Evolutionary conservation across 1,140 invertebrate genomes (phyloP).

Genomic region (Nasonia giraulti): DNA sequence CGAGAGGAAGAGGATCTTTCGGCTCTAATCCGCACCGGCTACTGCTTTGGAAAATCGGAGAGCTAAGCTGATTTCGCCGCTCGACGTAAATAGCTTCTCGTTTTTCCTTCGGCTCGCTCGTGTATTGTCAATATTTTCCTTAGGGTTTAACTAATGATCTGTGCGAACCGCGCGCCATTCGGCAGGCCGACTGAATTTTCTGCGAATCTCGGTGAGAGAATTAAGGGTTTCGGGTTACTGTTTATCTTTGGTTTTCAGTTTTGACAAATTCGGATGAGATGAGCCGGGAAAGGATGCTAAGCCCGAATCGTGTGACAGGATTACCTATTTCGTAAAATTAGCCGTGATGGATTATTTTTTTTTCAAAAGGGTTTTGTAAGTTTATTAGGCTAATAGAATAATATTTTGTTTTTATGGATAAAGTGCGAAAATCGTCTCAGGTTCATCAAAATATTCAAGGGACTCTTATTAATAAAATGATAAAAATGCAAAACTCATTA

Average conservation of each 20-base stretch:
- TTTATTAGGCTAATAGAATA: too few species aligned
- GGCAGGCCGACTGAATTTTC: neutral
- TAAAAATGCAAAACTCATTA: too few species aligned
- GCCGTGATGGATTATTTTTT: too few species aligned
- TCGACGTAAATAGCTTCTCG: conserved; percentile 10
- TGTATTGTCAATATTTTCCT: conserved; percentile 25
- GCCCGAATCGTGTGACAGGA: too few species aligned
- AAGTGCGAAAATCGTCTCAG: too few species aligned
- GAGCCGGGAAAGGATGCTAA: neutral
- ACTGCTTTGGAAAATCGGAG: conserved; percentile 9
- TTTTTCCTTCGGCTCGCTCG: neutral
- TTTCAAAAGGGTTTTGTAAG: too few species aligned
- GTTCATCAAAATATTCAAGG: too few species aligned
- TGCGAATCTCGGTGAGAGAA: neutral
- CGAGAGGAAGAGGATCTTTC: neutral
- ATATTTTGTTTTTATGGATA: too few species aligned
- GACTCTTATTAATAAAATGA: too few species aligned
- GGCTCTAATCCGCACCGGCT: conserved; percentile 22
- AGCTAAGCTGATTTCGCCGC: conserved; percentile 14
- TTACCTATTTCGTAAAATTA: too few species aligned
- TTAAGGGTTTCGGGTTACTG: neutral
- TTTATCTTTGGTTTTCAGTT: neutral
- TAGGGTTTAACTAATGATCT: neutral
- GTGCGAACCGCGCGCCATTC: neutral
- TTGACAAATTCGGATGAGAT: neutral